Evolutionary conservation across 2,797 vertebrate species (phyloP).

Genomic region (Hypotaenidia philippensis): DNA sequence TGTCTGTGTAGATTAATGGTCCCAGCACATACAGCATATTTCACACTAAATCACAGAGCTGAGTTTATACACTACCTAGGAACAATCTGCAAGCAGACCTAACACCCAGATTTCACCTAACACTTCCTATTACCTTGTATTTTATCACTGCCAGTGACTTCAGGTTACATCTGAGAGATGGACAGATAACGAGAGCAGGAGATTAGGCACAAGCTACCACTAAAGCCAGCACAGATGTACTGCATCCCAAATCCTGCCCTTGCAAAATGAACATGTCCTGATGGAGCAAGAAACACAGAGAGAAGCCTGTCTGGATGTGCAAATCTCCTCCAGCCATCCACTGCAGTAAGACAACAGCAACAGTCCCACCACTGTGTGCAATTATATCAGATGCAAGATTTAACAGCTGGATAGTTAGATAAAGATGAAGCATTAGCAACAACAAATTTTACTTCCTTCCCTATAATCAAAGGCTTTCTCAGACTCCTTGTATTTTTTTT

Average conservation of each 20-base stretch:
- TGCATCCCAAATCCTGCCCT: neutral
- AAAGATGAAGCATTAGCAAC: neutral
- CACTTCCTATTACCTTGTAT: neutral
- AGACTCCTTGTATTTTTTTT: neutral
- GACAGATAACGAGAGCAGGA: neutral
- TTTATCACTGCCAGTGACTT: neutral
- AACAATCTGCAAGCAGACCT: neutral
- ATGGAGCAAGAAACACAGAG: neutral
- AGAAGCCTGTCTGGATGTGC: neutral
- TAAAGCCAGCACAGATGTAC: neutral
- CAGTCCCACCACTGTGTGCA: neutral
- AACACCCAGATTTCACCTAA: neutral
- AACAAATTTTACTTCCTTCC: neutral
- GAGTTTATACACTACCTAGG: neutral
- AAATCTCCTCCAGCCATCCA: neutral
- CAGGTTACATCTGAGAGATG: neutral
- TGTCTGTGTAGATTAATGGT: neutral
- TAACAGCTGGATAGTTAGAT: neutral
- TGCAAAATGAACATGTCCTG: neutral
- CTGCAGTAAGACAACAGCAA: neutral
- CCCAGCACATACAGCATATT: neutral
- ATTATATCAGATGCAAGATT: neutral
- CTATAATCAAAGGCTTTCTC: slow-evolving; percentile 30
- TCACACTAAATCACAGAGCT: neutral
- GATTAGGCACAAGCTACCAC: neutral